Conservation (phyloP, 1,140 invertebrate species). For the Solenopsis invicta region DNA sequence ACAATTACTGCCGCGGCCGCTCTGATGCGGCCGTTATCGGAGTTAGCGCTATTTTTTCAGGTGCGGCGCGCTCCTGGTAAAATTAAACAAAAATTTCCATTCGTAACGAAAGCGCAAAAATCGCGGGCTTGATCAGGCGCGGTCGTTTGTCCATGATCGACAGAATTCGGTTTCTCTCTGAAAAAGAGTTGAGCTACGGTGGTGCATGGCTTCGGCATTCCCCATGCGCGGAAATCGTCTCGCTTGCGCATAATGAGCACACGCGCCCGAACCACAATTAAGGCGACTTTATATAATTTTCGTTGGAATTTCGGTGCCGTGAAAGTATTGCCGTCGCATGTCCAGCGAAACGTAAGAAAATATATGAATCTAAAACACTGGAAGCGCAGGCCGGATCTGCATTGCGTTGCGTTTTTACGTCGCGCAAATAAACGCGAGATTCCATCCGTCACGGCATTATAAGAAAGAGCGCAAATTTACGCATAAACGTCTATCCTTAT, state of each 20-base stretch:
- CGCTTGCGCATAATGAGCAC: slow-evolving; percentile 16
- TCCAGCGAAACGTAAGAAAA: slow-evolving; percentile 21
- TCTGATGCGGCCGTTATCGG: slow-evolving; percentile 45
- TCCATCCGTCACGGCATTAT: slow-evolving; percentile 15
- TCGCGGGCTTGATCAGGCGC: background rate
- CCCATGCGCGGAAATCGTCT: background rate
- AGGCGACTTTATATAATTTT: slow-evolving; percentile 19
- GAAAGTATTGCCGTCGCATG: slow-evolving; percentile 25
- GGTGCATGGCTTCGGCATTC: background rate
- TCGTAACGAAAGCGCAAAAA: slow-evolving; percentile 54
- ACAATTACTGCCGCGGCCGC: slow-evolving; percentile 26
- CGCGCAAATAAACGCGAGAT: slow-evolving; percentile 12
- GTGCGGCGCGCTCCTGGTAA: background rate
- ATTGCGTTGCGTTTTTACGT: slow-evolving; percentile 13
- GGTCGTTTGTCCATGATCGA: background rate
- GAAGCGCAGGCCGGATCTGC: slow-evolving; percentile 9
- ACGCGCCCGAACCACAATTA: slow-evolving; percentile 35
- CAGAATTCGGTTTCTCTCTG: background rate
- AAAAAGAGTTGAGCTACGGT: background rate
- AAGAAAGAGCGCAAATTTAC: slow-evolving; percentile 39
- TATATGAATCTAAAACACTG: background rate
- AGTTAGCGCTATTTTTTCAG: slow-evolving; percentile 48
- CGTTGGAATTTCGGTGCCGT: slow-evolving; percentile 32
- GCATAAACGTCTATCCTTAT: slow-evolving; percentile 34
- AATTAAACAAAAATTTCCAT: slow-evolving; percentile 64